Evolutionary conservation across 2,888 invertebrate genomes (phyloP).

Genomic region (Cheilosia pagana): DNA sequence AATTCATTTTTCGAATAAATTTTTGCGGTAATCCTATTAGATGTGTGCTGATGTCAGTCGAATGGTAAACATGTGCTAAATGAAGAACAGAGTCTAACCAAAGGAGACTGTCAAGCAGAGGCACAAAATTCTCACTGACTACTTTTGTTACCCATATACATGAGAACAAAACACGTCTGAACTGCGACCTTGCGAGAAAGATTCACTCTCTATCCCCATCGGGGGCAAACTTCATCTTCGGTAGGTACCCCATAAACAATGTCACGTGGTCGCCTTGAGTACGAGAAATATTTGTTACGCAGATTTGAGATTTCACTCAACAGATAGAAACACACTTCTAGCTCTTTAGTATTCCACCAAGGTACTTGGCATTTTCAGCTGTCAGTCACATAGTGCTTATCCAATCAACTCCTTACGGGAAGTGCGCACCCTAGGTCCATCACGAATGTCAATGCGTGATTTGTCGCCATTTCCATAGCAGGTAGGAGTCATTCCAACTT

Average conservation of each 20-base stretch:
- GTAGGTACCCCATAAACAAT: too few species aligned
- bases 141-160: neutral
- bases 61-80: too few species aligned
- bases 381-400: conserved; percentile 60
- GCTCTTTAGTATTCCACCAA: conserved; percentile 60
- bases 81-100: neutral
- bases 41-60: too few species aligned
- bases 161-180: neutral
- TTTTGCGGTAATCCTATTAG: too few species aligned
- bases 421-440: conserved; percentile 50
- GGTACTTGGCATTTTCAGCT: conserved; percentile 59
- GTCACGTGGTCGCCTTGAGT: neutral
- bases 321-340: conserved; percentile 15
- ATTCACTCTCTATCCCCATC: too few species aligned
- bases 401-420: conserved; percentile 23
- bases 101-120: neutral
- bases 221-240: too few species aligned
- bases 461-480: conserved; percentile 39
- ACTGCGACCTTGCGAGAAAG: too few species aligned
- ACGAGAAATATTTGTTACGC: conserved; percentile 11
- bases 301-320: conserved; percentile 32
- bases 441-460: conserved; percentile 61
- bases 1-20: too few species aligned
- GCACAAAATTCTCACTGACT: neutral
- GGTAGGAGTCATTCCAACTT: conserved; percentile 44